Evolutionary conservation across 2,888 invertebrate genomes (phyloP), one percentile per base, ranked within the genome.

Genomic region (Melanostoma mellinum): DNA sequence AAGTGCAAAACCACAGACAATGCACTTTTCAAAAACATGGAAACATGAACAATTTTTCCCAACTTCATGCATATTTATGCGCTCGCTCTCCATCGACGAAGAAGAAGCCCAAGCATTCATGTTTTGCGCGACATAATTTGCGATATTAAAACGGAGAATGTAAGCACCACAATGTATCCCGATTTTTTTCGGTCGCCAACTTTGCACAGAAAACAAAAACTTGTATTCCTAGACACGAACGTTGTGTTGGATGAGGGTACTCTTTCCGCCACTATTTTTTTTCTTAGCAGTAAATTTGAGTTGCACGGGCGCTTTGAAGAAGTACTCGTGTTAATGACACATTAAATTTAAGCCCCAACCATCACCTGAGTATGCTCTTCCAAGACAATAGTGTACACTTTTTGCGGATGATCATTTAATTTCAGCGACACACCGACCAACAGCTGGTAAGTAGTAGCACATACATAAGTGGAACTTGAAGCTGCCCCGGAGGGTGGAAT

Each of bases 291-390:
- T 68, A 61, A 42, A 50, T 61, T 65, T 61, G 30, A 50, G 10
- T 42, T 44, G 55, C 53, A 76, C 72, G 67, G 53, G 38, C 33
- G 44, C 10, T 6, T 6, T 9, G 2, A 32, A 60, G 46, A 30
- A 44, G 56, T 69, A 65, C 68, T 58, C 73, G 68, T 69, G 82
- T 82, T 82, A 82, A 82, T 82, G 78, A 82, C 78, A 82, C 82
- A 82, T 82, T 73, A 73, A 82, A 82, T 69, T 63, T 46, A 68
- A 68, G 68, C 38, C 33, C 72, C 73, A 42, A 73, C 68, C 73
- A 61, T 73, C 82, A 78, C 63, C 61, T 67, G 73, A 78, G 78
- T 56, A 68, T 36, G 61, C 78, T 77, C 82, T 53, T 75, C 20
- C 52, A 46, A 67, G 42, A 77, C 77, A 77, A 77, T 56, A 68